phyloP scores from a whole-genome alignment of 2,113 vertebrate species.

The Girardinichthys multiradiatus region DNA sequence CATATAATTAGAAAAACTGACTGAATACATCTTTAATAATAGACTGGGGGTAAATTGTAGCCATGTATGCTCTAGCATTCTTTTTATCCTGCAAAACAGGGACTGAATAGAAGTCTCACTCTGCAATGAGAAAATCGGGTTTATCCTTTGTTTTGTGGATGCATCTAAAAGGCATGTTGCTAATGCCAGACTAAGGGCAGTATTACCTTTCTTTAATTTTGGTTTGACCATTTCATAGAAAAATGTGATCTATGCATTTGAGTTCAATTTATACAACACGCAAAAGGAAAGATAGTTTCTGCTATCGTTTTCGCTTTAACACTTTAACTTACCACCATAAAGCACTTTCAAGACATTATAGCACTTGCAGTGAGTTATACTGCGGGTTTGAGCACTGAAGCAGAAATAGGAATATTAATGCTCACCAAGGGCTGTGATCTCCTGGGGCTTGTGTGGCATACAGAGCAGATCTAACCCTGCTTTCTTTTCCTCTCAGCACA shows the following conservation, averaged over 20 bases:
- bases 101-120: not conserved
- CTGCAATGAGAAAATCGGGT: not conserved
- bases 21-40: not conserved
- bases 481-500: conserved; percentile 26
- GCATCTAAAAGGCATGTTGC: too few relatives aligned
- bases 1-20: not conserved
- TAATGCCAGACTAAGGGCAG: too few relatives aligned
- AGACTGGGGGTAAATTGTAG: too few relatives aligned
- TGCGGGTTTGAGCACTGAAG: conserved; percentile 20
- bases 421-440: conserved; percentile 42
- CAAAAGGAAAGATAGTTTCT: not conserved
- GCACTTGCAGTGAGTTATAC: conserved; percentile 21
- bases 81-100: not conserved
- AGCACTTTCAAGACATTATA: conserved; percentile 31
- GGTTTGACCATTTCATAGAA: too few relatives aligned
- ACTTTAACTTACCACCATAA: not conserved
- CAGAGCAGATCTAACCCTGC: conserved; percentile 45
- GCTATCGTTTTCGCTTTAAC: not conserved
- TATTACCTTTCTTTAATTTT: not conserved
- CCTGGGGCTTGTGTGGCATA: conserved; percentile 35
- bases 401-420: conserved; percentile 55
- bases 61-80: too few relatives aligned
- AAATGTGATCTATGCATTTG: not conserved
- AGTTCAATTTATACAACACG: not conserved
- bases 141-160: not conserved